Base-by-base conservation (phyloP, 2,797 vertebrate species). In the Nannoperca australis region DNA sequence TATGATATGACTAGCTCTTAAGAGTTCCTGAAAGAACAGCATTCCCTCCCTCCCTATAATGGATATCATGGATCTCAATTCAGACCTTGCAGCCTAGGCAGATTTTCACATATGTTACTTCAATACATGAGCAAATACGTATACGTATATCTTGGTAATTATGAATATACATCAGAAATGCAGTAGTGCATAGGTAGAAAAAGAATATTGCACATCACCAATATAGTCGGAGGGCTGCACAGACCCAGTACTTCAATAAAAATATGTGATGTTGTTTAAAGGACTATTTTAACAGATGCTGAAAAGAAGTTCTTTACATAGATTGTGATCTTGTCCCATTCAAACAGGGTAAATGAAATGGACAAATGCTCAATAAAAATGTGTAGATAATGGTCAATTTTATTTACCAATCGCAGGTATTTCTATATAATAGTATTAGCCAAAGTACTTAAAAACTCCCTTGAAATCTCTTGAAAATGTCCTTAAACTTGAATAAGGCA, bases 1-100 rank as follows among this genome's bases (percentile, higher is more conserved):
- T 82, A 38, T 76, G 36, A 68, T 38, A 82, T 47, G 24, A 79
- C 51, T 81, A 40, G 20, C n/a, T 17, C 30, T 5, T 12, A 55
- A 50, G 2, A 55, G 4, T 55, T 54, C 45, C 2, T 17, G n/a
- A 64, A 50, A 45, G 34, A 20, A 59, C 40, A 53, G n/a, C 5
- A 20, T 20, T 18, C 9, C 24, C 13, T 60, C 5, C 34, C 7
- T 58, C 18, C 1, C 44, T 47, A 51, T 68, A 45, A 70, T 38
- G 17, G 11, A 38, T 54, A 67, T 45, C 11, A 67, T 54, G 0
- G 12, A 50, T 78, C 60, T 61, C 0, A 60, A 53, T 58, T 13
- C 1, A 61, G n/a, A 67, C 1, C 4, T 24, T 34, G 30, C 20
- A 68, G 55, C 15, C 5, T 20, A 10, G 0, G 47, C 20, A 17